Base-by-base conservation (phyloP, 1,140 invertebrate genomes). In the Cyrtorhinus lividipennis region DNA sequence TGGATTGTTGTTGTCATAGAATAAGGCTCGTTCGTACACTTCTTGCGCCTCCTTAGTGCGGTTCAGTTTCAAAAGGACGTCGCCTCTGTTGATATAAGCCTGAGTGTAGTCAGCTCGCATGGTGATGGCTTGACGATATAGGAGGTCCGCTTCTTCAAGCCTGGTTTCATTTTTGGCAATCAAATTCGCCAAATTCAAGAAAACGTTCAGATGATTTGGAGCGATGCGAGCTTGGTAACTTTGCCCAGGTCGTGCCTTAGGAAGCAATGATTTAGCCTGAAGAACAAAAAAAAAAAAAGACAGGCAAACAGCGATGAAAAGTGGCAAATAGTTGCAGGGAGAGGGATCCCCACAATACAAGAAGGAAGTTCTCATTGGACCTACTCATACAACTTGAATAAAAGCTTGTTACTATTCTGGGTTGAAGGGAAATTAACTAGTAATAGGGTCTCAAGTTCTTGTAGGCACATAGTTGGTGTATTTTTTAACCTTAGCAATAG, bases 21-120 rank as follows among this genome's bases (percentile, higher is more conserved):
- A 83, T 22, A 97, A 74, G 0, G 94, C 95, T 72, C 87, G 80
- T 72, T 95, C 90, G 71, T 97, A 98, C 23, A 95, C 91, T 72
- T 94, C 87, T 73, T 93, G 88, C 0, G 95, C 95, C 74, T 97
- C 93, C 70, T 92, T 87, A 2, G 91, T 94, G 65, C 92, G 83
- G 76, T 95, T 95, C 69, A 97, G 78, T 77, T 95, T 96, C 70
- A 98, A 90, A 48, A 96, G 80, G 72, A 98, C 90, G 76, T 97
- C 94, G 0, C 93, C 94, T 59, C 93, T 81, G 76, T 97, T 97
- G 67, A 97, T 97, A 71, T 97, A 97, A 2, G 94, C 95, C 73
- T 97, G 89, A 0, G 93, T 93, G 73, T 96, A 98, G 78, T 98
- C 95, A 13, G 92, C 86, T 66, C 94, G 79, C 95, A 98, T 98